phyloP scores from a whole-genome alignment of 2,888 invertebrate species.

The Caenorhabditis sp. region DNA sequence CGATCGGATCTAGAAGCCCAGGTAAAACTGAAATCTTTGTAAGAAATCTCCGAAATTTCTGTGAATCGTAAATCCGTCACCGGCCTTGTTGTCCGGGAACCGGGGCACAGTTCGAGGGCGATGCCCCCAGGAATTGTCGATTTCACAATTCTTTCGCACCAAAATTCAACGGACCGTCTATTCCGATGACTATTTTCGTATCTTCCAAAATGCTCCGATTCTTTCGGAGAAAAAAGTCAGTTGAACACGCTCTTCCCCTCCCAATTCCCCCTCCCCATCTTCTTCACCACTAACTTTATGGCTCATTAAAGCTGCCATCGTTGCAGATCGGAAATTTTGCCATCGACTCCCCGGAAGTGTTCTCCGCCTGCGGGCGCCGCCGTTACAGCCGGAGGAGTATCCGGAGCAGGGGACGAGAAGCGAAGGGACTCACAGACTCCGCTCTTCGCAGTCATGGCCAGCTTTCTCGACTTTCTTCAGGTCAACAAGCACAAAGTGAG shows the following conservation, averaged over 20 bases:
- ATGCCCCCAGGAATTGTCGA: conserved; percentile 1
- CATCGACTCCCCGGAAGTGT: conserved; percentile 43
- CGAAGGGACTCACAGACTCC: conserved; percentile 21
- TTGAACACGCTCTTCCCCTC: not conserved
- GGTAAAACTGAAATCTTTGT: conserved; percentile 42
- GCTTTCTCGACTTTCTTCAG: conserved; percentile 78
- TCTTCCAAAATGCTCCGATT: conserved; percentile 32
- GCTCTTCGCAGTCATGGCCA: conserved; percentile 62
- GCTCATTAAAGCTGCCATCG: conserved; percentile 9
- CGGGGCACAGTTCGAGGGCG: conserved; percentile 7
- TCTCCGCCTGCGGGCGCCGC: conserved; percentile 40
- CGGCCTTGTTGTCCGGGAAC: conserved; percentile 9
- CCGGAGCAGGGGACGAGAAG: conserved; percentile 43
- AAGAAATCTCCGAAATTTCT: conserved; percentile 32
- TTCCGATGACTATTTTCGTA: conserved; percentile 4
- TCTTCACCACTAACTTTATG: conserved; percentile 1
- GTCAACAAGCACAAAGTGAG: conserved; percentile 78
- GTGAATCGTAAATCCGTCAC: conserved; percentile 11
- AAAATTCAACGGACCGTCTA: conserved; percentile 1
- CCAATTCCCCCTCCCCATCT: conserved; percentile 1
- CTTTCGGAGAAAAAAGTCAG: conserved; percentile 30
- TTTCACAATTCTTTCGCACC: conserved; percentile 35
- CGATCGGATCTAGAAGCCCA: conserved; percentile 45
- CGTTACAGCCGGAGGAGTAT: conserved; percentile 15
- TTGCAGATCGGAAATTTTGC: conserved; percentile 51